These are phyloP conservation scores for Drosophila nr. medialis DNA, from an alignment of 2,888 invertebrate species.

Conservation along the genomic window DNA sequence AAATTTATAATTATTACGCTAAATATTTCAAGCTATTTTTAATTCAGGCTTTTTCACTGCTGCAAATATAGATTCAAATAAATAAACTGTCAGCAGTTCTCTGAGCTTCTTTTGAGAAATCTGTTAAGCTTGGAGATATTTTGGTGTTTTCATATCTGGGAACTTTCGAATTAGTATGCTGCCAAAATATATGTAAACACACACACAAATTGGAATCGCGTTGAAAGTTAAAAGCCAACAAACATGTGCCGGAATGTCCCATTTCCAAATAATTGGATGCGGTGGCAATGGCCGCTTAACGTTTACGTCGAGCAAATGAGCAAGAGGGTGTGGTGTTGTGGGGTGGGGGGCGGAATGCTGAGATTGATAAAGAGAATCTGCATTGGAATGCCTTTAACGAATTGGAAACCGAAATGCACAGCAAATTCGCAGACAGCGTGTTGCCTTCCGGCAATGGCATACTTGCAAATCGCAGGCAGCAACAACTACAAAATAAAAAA, in stretches of 20 bases:
- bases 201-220: constrained; percentile 19
- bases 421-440: constrained; percentile 43
- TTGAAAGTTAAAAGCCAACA: constrained; percentile 30
- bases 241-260: constrained; percentile 55
- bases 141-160: neutral
- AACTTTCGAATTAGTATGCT: constrained; percentile 3
- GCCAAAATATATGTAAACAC: constrained; percentile 19
- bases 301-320: constrained; percentile 21
- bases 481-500: neutral
- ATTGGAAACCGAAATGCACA: constrained; percentile 34
- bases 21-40: neutral
- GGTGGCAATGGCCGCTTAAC: constrained; percentile 48
- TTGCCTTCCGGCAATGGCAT: constrained; percentile 42
- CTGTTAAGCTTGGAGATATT: neutral
- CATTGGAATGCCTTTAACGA: constrained; percentile 59
- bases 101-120: neutral
- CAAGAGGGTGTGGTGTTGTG: neutral
- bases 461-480: constrained; percentile 64
- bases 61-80: too few relatives aligned
- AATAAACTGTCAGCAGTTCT: neutral
- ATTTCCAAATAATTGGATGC: constrained; percentile 59
- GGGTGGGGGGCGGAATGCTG: neutral
- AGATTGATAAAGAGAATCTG: constrained; percentile 41
- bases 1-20: neutral
- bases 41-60: too few relatives aligned